Evolutionary conservation across 1,140 invertebrate genomes (phyloP).

Genomic region (Heliconius melpomene): DNA sequence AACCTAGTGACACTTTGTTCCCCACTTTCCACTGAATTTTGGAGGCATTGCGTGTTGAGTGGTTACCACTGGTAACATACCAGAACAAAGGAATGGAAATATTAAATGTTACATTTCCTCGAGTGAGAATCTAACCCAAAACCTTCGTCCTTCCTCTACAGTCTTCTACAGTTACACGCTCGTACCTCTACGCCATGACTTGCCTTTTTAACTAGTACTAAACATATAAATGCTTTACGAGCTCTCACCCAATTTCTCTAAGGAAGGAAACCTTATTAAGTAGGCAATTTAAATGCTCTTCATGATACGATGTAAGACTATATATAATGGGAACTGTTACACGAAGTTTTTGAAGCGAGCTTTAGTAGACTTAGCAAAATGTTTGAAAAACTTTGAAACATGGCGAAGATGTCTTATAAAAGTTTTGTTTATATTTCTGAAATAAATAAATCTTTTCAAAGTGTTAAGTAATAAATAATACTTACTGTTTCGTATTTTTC

Average conservation of each 20-base stretch:
- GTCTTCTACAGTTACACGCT: too few species aligned
- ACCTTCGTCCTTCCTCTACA: too few species aligned
- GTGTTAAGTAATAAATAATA: not conserved
- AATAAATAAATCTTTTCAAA: slow-evolving; percentile 1
- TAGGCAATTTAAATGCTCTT: slow-evolving; percentile 31
- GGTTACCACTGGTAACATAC: too few species aligned
- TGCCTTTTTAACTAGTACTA: not conserved
- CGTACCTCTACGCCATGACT: too few species aligned
- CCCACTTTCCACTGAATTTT: too few species aligned
- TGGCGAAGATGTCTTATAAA: slow-evolving; percentile 22
- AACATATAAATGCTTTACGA: not conserved
- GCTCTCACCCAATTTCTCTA: slow-evolving; percentile 18
- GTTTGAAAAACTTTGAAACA: slow-evolving; percentile 33
- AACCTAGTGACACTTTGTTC: too few species aligned
- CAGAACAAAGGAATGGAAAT: too few species aligned
- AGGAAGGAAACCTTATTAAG: slow-evolving; percentile 17
- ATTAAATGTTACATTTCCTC: too few species aligned
- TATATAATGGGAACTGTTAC: slow-evolving; percentile 29
- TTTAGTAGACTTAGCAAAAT: slow-evolving; percentile 33
- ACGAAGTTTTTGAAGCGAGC: slow-evolving; percentile 26
- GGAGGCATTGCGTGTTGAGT: too few species aligned
- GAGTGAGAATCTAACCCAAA: too few species aligned
- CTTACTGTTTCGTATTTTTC: not conserved
- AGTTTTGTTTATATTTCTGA: slow-evolving; percentile 7
- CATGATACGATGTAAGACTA: slow-evolving; percentile 20